Evolutionary conservation across 2,797 vertebrate genomes (phyloP), one percentile per base, ranked within the genome.

Genomic region (Microctenopoma stevenorrisi): DNA sequence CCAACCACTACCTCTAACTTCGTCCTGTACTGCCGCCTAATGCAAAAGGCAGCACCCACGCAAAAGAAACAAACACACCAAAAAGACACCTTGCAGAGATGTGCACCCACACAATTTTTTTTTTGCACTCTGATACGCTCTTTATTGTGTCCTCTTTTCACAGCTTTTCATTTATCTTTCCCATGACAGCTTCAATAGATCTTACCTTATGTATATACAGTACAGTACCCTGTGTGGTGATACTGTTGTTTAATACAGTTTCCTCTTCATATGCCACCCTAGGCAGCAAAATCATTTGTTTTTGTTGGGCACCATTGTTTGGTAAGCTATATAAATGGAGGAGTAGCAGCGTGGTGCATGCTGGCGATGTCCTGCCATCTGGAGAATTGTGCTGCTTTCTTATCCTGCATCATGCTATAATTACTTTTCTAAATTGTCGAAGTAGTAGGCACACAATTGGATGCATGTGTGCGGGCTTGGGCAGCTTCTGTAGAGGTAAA

Each of bases 31-130:
- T 60, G 72, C 75, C 59, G 81, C 74, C 90, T 91, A 92, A 92
- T 93, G 90, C 88, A 81, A 79, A 84, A 83, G 80, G 75, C 72
- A 74, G 48, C 88, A 60, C 91, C 90, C 85, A 93, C 90, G 86
- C 91, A 88, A 83, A 76, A 83, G 40, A 58, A 77, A 58, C 73
- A 73, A 75, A 86, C 82, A 83, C 82, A 73, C 79, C 74, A 74
- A 69, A 69, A 79, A 82, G 79, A 84, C 86, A 87, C 88, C 88
- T 89, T 91, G 88, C 90, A 91, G 87, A 91, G 85, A 84, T 14
- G 59, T 89, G 87, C 90, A 83, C 90, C 90, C 91, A 92, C 90
- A 79, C 89, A 87, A 62, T 68, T 72, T 74, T 83, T 22, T 22
- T 22, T 70, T 83, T 82, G 74, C 81, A 77, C 78, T 79, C 59